Percentiles rank a stretch among this genome's conserved stretches.
These are phyloP conservation scores for Limnothrissa miodon DNA, from an alignment of 2,113 vertebrate species.

Conservation along the genomic window DNA sequence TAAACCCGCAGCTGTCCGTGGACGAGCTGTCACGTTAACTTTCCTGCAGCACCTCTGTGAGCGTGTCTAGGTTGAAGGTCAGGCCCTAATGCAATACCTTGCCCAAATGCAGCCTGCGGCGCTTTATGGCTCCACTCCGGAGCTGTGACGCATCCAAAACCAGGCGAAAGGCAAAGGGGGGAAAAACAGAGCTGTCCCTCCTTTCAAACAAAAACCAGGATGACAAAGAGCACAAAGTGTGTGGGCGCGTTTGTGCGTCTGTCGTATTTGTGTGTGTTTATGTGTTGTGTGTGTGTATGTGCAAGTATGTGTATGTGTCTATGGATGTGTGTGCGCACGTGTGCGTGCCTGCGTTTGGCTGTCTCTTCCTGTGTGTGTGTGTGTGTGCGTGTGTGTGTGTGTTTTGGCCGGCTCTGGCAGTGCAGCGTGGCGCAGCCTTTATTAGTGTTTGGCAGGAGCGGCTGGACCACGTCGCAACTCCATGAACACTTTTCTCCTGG, in stretches of 20 bases:
- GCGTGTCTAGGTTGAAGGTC: neutral
- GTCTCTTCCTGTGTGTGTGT: neutral
- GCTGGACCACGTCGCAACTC: neutral
- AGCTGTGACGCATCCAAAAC: neutral
- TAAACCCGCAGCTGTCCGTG: neutral
- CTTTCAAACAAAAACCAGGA: conserved; percentile 64
- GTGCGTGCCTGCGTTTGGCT: neutral
- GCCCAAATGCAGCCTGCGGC: neutral
- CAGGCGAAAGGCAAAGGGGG: conserved; percentile 23
- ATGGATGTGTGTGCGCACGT: neutral
- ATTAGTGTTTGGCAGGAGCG: neutral
- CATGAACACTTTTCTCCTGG: conserved; percentile 11
- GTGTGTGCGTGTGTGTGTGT: conserved; percentile 6
- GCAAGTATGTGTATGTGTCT: neutral
- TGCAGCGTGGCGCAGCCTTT: neutral
- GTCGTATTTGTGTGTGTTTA: neutral
- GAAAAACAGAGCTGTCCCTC: conserved; percentile 54
- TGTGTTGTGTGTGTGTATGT: neutral
- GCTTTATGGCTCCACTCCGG: neutral
- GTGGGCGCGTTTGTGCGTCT: neutral
- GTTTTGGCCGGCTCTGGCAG: conserved; percentile 41
- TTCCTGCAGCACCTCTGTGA: neutral
- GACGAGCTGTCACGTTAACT: conserved; percentile 1
- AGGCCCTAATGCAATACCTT: neutral
- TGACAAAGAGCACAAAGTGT: conserved; percentile 52